Percentiles rank a stretch among this genome's conserved stretches.
These are phyloP conservation scores for Apostichopus parvimensis DNA, from an alignment of 35 echinoderm and acorn worm species.

Conservation along the genomic window DNA sequence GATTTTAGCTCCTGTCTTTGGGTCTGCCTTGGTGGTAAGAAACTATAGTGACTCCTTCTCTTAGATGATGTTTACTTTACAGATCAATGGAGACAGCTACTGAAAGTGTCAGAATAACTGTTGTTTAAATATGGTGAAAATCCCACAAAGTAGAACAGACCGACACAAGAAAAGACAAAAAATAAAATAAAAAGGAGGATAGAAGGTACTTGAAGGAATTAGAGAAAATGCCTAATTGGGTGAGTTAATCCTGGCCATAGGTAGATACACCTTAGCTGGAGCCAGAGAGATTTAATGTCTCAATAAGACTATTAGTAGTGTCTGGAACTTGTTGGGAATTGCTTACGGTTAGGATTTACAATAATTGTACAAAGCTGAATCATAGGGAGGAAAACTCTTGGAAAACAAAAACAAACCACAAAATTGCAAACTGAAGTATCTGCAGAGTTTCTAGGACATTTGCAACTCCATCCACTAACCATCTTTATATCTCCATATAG, in stretches of 20 bases:
- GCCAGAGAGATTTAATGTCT: neutral
- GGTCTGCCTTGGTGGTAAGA: neutral
- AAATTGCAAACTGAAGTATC: too few species aligned
- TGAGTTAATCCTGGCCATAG: neutral
- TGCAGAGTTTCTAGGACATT: too few species aligned
- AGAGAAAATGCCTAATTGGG: neutral
- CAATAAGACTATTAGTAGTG: neutral
- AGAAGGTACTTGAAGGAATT: neutral
- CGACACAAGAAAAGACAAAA: too few species aligned
- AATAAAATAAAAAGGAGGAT: too few species aligned
- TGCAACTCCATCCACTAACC: too few species aligned
- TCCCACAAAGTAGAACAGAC: neutral
- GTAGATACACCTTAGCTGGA: neutral
- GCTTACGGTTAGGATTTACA: neutral
- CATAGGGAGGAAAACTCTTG: neutral
- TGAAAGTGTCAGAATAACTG: neutral
- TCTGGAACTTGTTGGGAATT: neutral
- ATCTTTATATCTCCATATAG: too few species aligned
- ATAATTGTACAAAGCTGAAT: neutral
- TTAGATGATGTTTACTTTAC: neutral
- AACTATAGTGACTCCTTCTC: neutral
- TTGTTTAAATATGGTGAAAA: neutral
- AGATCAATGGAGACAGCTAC: constrained; percentile 40
- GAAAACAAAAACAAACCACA: neutral
- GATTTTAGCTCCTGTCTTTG: neutral